Conservation (phyloP, 2,113 vertebrate genomes). For the Crotalus viridis region DNA sequence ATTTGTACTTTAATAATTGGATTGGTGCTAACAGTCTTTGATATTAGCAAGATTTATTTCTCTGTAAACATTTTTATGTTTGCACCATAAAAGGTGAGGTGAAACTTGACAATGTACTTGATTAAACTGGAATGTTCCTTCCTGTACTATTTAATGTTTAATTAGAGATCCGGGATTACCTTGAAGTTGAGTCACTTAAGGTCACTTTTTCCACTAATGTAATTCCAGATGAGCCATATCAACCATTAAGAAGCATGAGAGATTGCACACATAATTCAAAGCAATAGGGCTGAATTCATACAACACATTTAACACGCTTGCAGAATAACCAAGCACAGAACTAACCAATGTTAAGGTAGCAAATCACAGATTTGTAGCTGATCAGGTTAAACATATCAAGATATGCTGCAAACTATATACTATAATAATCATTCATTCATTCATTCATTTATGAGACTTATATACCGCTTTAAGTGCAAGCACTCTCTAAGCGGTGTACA, state of each 20-base stretch:
- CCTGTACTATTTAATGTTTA: background rate
- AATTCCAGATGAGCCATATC: background rate
- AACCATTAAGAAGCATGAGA: background rate
- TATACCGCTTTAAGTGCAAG: too few species aligned
- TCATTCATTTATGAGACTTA: too few species aligned
- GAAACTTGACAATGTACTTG: background rate
- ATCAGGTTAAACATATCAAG: background rate
- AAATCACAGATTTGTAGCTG: background rate
- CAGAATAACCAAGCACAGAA: background rate
- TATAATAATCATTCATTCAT: too few species aligned
- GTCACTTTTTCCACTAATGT: background rate
- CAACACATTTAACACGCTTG: background rate
- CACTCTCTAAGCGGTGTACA: too few species aligned
- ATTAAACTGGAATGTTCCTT: background rate
- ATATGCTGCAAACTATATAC: background rate
- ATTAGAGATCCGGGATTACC: background rate
- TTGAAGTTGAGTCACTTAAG: background rate
- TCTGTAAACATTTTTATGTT: background rate
- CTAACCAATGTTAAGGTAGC: background rate
- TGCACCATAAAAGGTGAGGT: background rate
- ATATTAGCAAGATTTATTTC: background rate
- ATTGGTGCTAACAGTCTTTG: fast-evolving
- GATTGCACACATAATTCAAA: background rate
- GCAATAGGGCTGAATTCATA: background rate
- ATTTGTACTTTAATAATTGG: background rate